phyloP scores from a whole-genome alignment of 2,113 vertebrate genomes.

The Trichomycterus rosablanca region DNA sequence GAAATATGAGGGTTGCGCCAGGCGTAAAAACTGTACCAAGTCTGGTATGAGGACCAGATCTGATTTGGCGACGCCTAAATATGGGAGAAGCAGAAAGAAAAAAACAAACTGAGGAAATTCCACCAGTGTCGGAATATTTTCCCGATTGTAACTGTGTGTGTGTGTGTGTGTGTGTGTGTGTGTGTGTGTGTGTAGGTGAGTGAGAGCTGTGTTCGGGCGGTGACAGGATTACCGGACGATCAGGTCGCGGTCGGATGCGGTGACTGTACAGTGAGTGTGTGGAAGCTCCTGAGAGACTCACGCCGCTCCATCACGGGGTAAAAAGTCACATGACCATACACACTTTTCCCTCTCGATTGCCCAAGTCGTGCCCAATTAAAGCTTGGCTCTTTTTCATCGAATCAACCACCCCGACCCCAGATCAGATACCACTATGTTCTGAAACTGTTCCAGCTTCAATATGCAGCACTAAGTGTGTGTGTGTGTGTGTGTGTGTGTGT shows the following conservation, averaged over 20 bases:
- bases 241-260: constrained; percentile 56
- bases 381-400: too few relatives aligned
- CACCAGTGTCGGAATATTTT: too few relatives aligned
- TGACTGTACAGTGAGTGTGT: constrained; percentile 50
- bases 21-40: too few relatives aligned
- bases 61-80: too few relatives aligned
- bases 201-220: constrained; percentile 39
- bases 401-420: too few relatives aligned
- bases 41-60: too few relatives aligned
- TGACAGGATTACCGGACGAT: constrained; percentile 50
- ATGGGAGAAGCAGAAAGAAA: too few relatives aligned
- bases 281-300: constrained; percentile 55
- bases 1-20: too few relatives aligned
- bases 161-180: constrained; percentile 13
- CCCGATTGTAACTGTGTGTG: neutral
- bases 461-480: neutral
- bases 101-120: too few relatives aligned
- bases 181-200: constrained; percentile 49
- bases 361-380: too few relatives aligned
- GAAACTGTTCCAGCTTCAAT: too few relatives aligned
- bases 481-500: neutral
- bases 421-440: too few relatives aligned
- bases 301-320: constrained; percentile 46
- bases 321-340: neutral
- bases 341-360: neutral